Evolutionary conservation across 1,140 invertebrate genomes (phyloP), one percentile per base, ranked within the genome.

Genomic region (Lasioglossum baleicum): DNA sequence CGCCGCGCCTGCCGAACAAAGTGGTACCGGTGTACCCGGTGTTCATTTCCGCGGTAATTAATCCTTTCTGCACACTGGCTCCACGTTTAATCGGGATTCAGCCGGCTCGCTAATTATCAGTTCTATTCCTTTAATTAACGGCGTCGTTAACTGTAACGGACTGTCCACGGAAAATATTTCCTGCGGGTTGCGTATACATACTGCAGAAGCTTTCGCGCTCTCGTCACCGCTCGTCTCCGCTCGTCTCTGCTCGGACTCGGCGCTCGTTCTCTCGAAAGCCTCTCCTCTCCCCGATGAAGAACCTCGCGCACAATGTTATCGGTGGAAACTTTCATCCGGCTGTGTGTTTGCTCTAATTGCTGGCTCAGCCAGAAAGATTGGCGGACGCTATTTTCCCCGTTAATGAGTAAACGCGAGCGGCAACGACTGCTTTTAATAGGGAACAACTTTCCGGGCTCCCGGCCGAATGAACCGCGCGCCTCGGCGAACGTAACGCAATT

Each of bases 311-410:
- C 64, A 75, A 68, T 75, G 65, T 68, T 75, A 75, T 75, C 74
- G 65, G 74, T 58, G 74, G 65, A 75, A 75, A 75, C 64, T 75
- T 75, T 75, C 74, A 75, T 75, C 74, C 68, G 51, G 74, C 51
- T 15, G 35, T 68, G 40, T 75, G 40, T 75, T 68, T 68, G 74
- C 64, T 68, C 74, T 75, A 75, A 75, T 75, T 75, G 74, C 65
- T 75, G 65, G 74, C 74, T 75, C 74, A 68, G 74, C 65, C 74
- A 75, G 74, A 68, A 75, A 75, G 51, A 75, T 75, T 75, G 74
- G 64, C 74, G 56, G 68, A 75, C 74, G 74, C 68, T 75, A 75
- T 75, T 75, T 75, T 68, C 64, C 64, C 40, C 51, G 74, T 75
- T 75, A 75, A 75, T 75, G 74, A 75, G 74, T 75, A 75, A 75